These are phyloP conservation scores for Andrena flavipes DNA, from an alignment of 2,888 invertebrate species.

Conservation along the genomic window DNA sequence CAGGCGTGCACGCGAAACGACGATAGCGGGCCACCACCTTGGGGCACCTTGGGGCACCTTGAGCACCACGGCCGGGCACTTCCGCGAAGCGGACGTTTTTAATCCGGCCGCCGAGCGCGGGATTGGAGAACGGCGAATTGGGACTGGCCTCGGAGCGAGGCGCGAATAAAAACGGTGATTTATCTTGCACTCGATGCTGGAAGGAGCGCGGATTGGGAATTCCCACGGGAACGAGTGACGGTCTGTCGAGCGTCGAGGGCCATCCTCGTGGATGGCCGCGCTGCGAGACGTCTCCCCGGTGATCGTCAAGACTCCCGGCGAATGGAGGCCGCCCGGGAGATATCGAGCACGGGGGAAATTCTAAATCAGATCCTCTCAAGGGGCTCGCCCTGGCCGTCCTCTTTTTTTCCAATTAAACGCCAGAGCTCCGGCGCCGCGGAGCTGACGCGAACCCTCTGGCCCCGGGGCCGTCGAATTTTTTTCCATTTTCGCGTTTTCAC, in stretches of 20 bases:
- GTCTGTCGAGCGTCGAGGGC: constrained; percentile 48
- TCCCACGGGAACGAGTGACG: constrained; percentile 41
- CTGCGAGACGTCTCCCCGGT: constrained; percentile 31
- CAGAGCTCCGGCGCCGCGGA: constrained; percentile 45
- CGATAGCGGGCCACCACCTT: background rate
- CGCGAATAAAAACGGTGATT: constrained; percentile 63
- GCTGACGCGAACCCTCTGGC: constrained; percentile 1
- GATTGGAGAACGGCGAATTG: background rate
- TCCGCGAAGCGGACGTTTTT: constrained; percentile 8
- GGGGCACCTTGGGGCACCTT: background rate
- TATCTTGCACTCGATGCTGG: constrained; percentile 42
- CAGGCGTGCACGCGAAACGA: constrained; percentile 1
- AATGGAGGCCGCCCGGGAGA: constrained; percentile 16
- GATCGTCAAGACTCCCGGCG: constrained; percentile 24
- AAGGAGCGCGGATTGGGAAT: constrained; percentile 52
- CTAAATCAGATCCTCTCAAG: constrained; percentile 58
- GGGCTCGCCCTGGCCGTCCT: background rate
- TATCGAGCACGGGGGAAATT: constrained; percentile 35
- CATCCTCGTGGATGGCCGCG: constrained; percentile 33
- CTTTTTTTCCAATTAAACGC: constrained; percentile 70
- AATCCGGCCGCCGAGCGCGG: constrained; percentile 19
- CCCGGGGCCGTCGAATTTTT: constrained; percentile 53
- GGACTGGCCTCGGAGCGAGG: constrained; percentile 4
- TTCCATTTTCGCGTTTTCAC: constrained; percentile 71
- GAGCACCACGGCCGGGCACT: background rate